phyloP scores from a whole-genome alignment of 2,888 invertebrate species.

The Steinernema hermaphroditum region DNA sequence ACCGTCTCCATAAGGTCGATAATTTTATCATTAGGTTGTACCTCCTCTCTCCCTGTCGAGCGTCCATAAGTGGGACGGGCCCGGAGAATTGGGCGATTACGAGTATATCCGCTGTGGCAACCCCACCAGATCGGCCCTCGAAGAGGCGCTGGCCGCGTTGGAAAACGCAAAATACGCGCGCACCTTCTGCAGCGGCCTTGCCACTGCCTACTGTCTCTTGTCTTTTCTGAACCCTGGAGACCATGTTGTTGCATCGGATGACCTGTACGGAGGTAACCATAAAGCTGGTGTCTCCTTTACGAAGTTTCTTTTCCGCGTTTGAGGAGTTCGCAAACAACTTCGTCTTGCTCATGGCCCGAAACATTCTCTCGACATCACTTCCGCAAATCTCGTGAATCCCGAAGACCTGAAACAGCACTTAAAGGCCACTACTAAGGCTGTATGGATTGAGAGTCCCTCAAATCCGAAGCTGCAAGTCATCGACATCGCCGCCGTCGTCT shows the following conservation, averaged over 20 bases:
- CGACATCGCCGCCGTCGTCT: constrained; percentile 76
- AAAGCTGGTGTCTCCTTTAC: too few species aligned
- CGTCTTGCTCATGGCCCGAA: not conserved
- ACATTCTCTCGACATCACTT: not conserved
- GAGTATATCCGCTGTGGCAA: constrained; percentile 86
- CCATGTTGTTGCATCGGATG: constrained; percentile 84
- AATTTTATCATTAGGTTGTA: constrained; percentile 72
- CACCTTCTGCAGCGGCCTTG: constrained; percentile 81
- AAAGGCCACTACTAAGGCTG: constrained; percentile 79
- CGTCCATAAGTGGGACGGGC: constrained; percentile 84
- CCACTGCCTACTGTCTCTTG: constrained; percentile 73
- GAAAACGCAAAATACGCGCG: constrained; percentile 69
- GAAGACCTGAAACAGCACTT: constrained; percentile 75
- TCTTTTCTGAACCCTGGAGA: constrained; percentile 80
- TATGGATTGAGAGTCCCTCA: constrained; percentile 91
- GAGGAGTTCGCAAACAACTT: constrained; percentile 13
- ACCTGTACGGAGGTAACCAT: constrained; percentile 92
- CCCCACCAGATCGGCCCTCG: constrained; percentile 83
- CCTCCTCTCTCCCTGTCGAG: constrained; percentile 85
- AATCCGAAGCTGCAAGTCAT: constrained; percentile 85
- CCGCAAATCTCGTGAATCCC: constrained; percentile 73
- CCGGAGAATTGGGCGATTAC: constrained; percentile 74
- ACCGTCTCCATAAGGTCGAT: not conserved
- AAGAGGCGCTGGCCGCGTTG: constrained; percentile 82
- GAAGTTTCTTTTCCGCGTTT: too few species aligned